Base-by-base conservation (phyloP, 2,113 vertebrate genomes). In the Corynorhinus townsendii region DNA sequence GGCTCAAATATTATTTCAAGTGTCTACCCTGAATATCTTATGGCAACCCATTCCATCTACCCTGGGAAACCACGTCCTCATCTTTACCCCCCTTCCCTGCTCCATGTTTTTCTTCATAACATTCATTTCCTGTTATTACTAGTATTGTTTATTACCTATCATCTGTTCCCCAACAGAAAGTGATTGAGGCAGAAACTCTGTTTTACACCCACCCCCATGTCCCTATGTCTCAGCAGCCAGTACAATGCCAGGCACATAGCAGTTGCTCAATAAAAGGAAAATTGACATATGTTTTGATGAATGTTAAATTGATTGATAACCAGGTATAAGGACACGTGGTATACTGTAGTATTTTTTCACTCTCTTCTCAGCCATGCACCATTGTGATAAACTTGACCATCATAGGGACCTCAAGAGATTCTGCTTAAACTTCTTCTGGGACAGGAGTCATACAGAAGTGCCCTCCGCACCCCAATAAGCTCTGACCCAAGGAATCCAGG, bases 271-370 rank as follows among this genome's bases (percentile, higher is more conserved):
- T 62, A 82, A 93, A 62, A 11, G 47, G 14, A 11, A 20, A 38
- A 22, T 2, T 10, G 11, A 40, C 64, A 11, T 11, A 62, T 11
- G 26, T 77, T 62, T 5, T 47, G 28, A 72, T 66, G 19, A 30
- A 43, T 49, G 5, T 56, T 75, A 54, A 43, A 19, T 49, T 33
- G 52, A 82, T 17, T 20, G 20, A 22, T 40, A 49, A 79, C 12
- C 11, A 0, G n/a, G 33, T 68, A 2, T 7, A n/a, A 68, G 17
- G 16, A 3, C 26, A 1, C 26, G 2, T 47, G 68, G 3, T 40
- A 2, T 30, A 40, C 33, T 6, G 2, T 3, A 4, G 11, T 72
- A 20, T 22, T 71, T 90, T 90, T 24, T 71, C 30, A 49, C 8
- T 7, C 8, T 80, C 11, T 62, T 69, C 28, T n/a, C 56, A 62